Evolutionary conservation across 2,888 invertebrate genomes (phyloP), one percentile per base, ranked within the genome.

Genomic region (Zaprionus obscuricornis): DNA sequence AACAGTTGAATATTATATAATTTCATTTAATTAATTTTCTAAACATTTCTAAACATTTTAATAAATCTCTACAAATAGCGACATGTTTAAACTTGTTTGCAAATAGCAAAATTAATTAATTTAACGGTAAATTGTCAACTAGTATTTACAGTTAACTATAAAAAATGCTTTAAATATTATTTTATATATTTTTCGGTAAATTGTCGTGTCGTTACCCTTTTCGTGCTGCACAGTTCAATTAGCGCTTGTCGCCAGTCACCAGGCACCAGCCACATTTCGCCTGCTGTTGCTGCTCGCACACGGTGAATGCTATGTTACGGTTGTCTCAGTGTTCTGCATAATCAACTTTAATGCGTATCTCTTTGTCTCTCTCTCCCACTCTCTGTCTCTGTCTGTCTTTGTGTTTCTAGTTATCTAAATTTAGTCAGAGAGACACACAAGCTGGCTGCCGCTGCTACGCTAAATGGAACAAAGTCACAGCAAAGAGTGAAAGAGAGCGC

Each of bases 171-270:
- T n/a, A n/a, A n/a, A n/a, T n/a, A n/a, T n/a, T n/a, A n/a, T n/a
- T n/a, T n/a, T n/a, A n/a, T n/a, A n/a, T n/a, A n/a, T n/a, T n/a
- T n/a, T n/a, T 10, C 14, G 14, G 2, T 4, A 13, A 33, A 14
- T 4, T 11, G 2, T 13, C 33, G 33, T 7, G 2, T 13, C 36
- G 17, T 68, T 45, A 27, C 17, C 26, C 36, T 13, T 20, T 31
- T 11, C 14, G 33, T 10, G 26, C 18, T 34, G 43, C 45, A 66
- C 45, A 47, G 68, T 60, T 68, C 67, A 68, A 72, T 60, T 60
- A 68, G 73, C 73, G 43, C 42, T 39, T 31, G 27, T 8, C 3
- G n/a, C 13, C 17, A 8, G 31, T 7, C 42, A 22, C 22, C 22
- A 22, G 22, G 4, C 22, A 22, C 22, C 22, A 22, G 22, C 22